Evolutionary conservation across 2,113 vertebrate species (phyloP).

Genomic region (Poeciliopsis turrubarensis): DNA sequence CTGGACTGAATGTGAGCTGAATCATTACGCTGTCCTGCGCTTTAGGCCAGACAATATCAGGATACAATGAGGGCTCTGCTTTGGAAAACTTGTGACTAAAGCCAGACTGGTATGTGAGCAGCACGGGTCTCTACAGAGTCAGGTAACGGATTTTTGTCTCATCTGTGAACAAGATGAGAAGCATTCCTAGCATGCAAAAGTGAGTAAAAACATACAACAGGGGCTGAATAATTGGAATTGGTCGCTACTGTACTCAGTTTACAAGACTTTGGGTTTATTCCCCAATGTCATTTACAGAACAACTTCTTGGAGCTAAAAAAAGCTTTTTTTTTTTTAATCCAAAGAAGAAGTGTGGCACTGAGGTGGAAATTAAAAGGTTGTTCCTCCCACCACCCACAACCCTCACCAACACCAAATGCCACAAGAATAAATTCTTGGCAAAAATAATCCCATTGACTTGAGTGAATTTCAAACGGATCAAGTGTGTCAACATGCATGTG

Average conservation of each 20-base stretch:
- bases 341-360: not conserved
- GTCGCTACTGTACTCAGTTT: not conserved
- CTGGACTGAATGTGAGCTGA: slow-evolving; percentile 45
- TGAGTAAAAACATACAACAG: not conserved
- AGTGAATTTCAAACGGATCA: slow-evolving; percentile 28
- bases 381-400: no score
- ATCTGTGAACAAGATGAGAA: not conserved
- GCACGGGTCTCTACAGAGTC: slow-evolving; percentile 6
- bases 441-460: slow-evolving; percentile 23
- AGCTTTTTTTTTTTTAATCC: slow-evolving; percentile 10
- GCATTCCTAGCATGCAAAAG: not conserved
- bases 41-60: slow-evolving; percentile 37
- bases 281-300: not conserved
- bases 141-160: slow-evolving; percentile 3
- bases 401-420: slow-evolving; percentile 2
- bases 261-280: not conserved
- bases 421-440: slow-evolving; percentile 34
- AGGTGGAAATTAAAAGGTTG: slow-evolving; percentile 23
- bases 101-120: slow-evolving; percentile 7
- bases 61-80: slow-evolving; percentile 22
- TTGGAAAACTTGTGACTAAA: slow-evolving; percentile 13
- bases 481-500: slow-evolving; percentile 1
- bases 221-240: not conserved
- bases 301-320: not conserved
- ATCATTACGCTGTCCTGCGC: slow-evolving; percentile 23